These are phyloP conservation scores for Neosilurus hyrtlii DNA, from an alignment of 2,797 vertebrate species.

Conservation along the genomic window DNA sequence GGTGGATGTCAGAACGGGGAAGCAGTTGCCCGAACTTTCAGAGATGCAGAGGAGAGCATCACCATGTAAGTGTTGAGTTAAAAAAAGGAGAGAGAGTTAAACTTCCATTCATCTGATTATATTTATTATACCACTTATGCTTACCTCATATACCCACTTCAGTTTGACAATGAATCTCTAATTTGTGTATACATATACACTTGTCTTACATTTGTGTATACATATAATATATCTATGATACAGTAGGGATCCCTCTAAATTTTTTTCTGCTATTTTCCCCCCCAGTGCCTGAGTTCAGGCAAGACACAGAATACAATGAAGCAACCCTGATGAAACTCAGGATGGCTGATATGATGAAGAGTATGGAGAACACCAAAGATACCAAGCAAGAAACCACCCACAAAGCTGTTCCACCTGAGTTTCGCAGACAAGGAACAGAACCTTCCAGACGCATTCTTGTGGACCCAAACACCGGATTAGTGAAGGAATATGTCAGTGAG, in stretches of 20 bases:
- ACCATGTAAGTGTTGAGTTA: slow-evolving; percentile 29
- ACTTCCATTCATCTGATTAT: neutral
- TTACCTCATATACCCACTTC: neutral
- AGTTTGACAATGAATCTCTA: neutral
- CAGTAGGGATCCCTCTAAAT: neutral
- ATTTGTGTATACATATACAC: neutral
- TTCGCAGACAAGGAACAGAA: slow-evolving; percentile 41
- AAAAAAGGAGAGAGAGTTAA: too few relatives aligned
- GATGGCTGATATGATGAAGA: slow-evolving; percentile 15
- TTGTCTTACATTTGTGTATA: neutral
- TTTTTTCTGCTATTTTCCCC: neutral
- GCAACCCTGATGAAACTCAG: slow-evolving; percentile 13
- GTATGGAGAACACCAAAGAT: slow-evolving; percentile 1
- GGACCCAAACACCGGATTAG: slow-evolving; percentile 55
- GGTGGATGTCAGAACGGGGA: slow-evolving; percentile 48
- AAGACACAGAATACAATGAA: slow-evolving; percentile 17
- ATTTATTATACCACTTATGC: neutral
- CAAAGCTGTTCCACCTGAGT: neutral
- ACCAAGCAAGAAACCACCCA: neutral
- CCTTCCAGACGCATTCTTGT: slow-evolving; percentile 59
- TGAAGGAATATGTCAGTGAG: slow-evolving; percentile 58
- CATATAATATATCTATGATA: neutral
- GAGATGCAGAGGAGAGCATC: slow-evolving; percentile 56
- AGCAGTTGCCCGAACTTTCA: slow-evolving; percentile 25
- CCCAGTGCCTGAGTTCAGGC: slow-evolving; percentile 38